Conservation (phyloP, 1,140 invertebrate species). For the Drosophila ironensis region DNA sequence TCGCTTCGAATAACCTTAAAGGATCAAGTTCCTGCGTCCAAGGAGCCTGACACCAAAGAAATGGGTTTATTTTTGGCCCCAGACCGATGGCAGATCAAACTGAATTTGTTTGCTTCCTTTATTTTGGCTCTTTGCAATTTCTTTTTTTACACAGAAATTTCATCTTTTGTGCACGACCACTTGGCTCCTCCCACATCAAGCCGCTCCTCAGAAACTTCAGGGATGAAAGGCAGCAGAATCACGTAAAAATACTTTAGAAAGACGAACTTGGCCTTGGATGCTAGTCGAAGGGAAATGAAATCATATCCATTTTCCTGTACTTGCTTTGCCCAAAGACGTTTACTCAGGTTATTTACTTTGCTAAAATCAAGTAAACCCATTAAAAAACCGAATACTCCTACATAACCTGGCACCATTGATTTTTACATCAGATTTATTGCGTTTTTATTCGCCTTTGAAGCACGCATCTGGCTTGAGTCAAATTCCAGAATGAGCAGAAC, state of each 20-base stretch:
- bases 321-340: no score
- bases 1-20: background rate
- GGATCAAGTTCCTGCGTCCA: background rate
- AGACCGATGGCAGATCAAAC: background rate
- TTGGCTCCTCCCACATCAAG: background rate
- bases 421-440: slow-evolving; percentile 5
- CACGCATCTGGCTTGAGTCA: slow-evolving; percentile 27
- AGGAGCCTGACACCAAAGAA: background rate
- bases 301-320: background rate
- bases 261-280: slow-evolving; percentile 10
- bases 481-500: slow-evolving; percentile 20
- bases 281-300: background rate
- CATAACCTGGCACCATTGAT: no score
- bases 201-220: no score
- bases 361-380: background rate
- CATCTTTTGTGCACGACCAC: slow-evolving; percentile 33
- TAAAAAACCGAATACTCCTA: no score
- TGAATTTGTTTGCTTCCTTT: slow-evolving; percentile 14
- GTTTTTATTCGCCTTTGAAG: slow-evolving; percentile 3
- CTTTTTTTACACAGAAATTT: slow-evolving; percentile 3
- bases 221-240: slow-evolving; percentile 16
- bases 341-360: no score
- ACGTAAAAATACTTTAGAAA: slow-evolving; percentile 30
- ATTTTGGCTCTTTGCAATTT: no score
- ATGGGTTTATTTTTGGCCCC: background rate